Evolutionary conservation across 2,888 invertebrate genomes (phyloP), one percentile per base, ranked within the genome.

Genomic region (Petrolisthes manimaculis): DNA sequence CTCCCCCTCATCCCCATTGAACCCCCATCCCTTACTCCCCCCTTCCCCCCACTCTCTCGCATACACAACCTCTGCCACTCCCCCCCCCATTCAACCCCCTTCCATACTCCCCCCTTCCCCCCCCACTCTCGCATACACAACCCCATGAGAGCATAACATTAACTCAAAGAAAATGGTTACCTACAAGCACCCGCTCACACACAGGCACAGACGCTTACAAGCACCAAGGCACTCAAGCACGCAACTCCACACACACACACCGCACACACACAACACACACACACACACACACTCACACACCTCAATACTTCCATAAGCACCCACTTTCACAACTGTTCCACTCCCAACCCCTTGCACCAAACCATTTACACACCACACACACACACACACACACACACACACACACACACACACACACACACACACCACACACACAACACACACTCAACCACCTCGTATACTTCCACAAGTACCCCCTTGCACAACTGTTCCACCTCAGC

Each of bases 381-480:
- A 74, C 74, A 74, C 74, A 74, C 74, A 77, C 77, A 77, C 24
- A 77, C 77, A 24, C 37, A 77, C 77, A 12, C 24, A n/a, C 18
- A 78, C 24, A 82, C 82, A 82, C 69, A 82, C 82, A 67, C 51
- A 12, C 9, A 82, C 3, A 61, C 82, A 82, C 37, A 82, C 67
- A 61, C 82, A 82, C 67, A 61, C 82, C 54, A 82, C 24, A 81
- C 55, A 53, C 14, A 9, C n/a, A 18, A 4, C 69, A n/a, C n/a
- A 18, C 53, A 18, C 71, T n/a, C 69, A 3, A 8, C 3, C 9
- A 61, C 6, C 9, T 37, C 51, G 1, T 21, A n/a, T n/a, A 18
- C 21, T 55, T 24, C 8, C 75, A 3, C n/a, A 14, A 37, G 14
- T 53, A 53, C 78, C 5, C 78, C 12, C 53, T 1, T 12, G 5